These are phyloP conservation scores for Drepana falcataria DNA, from an alignment of 2,888 invertebrate species.

Conservation along the genomic window DNA sequence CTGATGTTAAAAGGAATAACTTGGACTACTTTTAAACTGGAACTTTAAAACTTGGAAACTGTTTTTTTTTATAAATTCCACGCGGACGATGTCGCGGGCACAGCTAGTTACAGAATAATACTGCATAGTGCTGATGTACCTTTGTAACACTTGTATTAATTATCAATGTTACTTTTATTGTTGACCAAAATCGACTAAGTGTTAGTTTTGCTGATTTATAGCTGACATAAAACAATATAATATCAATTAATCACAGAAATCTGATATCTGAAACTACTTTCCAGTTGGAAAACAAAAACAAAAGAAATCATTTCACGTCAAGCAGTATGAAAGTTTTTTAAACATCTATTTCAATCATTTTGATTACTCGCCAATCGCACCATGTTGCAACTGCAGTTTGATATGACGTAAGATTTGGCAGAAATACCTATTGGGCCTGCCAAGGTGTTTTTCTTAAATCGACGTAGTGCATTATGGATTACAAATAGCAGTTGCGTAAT, in stretches of 20 bases:
- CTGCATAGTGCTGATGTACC: too few species aligned
- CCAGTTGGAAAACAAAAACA: neutral
- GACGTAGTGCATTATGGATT: constrained; percentile 13
- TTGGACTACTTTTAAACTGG: too few species aligned
- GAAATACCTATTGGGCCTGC: constrained; percentile 39
- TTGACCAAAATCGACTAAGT: neutral
- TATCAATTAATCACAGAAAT: too few species aligned
- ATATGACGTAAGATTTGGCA: constrained; percentile 52
- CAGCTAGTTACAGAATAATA: too few species aligned
- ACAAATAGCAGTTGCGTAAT: constrained; percentile 9
- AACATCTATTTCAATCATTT: constrained; percentile 36
- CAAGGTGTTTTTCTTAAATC: constrained; percentile 24
- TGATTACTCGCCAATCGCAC: constrained; percentile 20
- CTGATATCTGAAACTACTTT: neutral
- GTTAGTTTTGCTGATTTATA: too few species aligned
- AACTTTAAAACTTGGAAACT: too few species aligned
- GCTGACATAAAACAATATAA: too few species aligned
- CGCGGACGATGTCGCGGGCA: too few species aligned
- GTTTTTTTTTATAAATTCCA: too few species aligned
- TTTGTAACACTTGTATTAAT: too few species aligned
- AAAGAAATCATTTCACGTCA: neutral
- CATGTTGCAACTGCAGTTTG: constrained; percentile 52
- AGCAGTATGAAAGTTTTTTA: neutral
- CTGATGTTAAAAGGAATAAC: too few species aligned
- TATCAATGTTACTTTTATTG: too few species aligned